Percentiles rank a stretch among this genome's conserved stretches.
Conservation (phyloP, 2,797 vertebrate genomes). For the Gymnodraco acuticeps region DNA sequence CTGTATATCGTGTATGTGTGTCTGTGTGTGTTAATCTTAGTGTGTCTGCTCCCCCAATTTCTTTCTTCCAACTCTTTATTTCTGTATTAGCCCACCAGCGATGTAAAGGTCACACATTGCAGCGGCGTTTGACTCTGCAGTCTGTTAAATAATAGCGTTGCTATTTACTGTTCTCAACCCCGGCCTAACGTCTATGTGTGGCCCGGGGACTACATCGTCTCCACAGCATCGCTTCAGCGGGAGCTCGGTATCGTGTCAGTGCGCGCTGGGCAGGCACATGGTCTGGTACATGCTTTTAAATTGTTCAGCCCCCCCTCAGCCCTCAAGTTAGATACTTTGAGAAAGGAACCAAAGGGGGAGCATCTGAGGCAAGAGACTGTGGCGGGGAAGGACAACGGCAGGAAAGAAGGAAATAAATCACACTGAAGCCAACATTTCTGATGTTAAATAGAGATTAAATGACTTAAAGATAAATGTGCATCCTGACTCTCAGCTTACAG, state of each 20-base stretch:
- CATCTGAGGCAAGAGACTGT: conserved; percentile 1
- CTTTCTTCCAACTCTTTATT: conserved; percentile 51
- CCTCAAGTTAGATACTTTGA: conserved; percentile 23
- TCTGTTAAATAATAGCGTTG: conserved; percentile 73
- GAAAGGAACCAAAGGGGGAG: conserved; percentile 13
- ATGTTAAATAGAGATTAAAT: conserved; percentile 14
- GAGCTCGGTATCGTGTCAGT: conserved; percentile 53
- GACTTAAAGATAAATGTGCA: conserved; percentile 5
- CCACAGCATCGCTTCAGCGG: conserved; percentile 38
- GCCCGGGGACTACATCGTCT: conserved; percentile 62
- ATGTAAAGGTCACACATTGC: conserved; percentile 76
- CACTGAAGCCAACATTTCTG: conserved; percentile 4
- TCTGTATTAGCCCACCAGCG: conserved; percentile 70
- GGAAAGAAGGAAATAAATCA: background rate
- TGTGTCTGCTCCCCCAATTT: conserved; percentile 40
- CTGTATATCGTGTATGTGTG: conserved; percentile 11
- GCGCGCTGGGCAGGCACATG: conserved; percentile 38
- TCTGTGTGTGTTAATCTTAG: conserved; percentile 24
- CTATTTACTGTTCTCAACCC: conserved; percentile 72
- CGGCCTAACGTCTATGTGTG: conserved; percentile 46
- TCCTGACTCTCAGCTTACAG: background rate
- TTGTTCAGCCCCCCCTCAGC: conserved; percentile 29
- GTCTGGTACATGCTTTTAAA: conserved; percentile 45
- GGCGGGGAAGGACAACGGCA: background rate
- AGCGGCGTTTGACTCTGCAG: conserved; percentile 66